Evolutionary conservation across 2,113 vertebrate genomes (phyloP), one percentile per base, ranked within the genome.

Genomic region (Mesembrinibis cayennensis): DNA sequence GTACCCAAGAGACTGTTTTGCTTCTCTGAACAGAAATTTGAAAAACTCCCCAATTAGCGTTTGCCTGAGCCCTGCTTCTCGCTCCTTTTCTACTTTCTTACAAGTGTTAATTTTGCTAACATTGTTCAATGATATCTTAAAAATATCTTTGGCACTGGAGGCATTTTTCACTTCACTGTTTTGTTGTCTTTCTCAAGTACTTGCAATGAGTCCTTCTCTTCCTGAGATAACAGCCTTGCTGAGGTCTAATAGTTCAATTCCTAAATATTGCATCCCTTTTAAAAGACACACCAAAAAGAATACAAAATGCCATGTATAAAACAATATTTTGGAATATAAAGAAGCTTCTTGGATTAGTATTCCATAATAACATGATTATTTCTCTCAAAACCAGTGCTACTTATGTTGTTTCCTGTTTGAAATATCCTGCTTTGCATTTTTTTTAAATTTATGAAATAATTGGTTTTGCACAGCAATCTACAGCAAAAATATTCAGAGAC

Each of bases 371-470:
- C 89, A 88, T 69, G 95, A 92, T 96, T 96, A 93, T 97, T 97
- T 87, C 42, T 97, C 78, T 91, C 89, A 66, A 93, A 97, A 97
- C 53, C 49, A 71, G 82, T 82, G 66, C 50, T 93, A 36, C 92
- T 96, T 94, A 74, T 63, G 93, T 94, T 88, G 79, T 95, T 92
- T 97, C 93, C 82, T 81, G 66, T 95, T 96, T 95, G 94, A 98
- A 98, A 97, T 87, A 95, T 26, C 74, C 87, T 96, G 49, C 88
- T 97, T 97, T 98, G 67, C 88, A 87, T 96, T 96, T 91, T 93
- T 95, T 80, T 95, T 10, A 59, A 79, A 89, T 95, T 84, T 95
- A 62, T 88, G 87, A 96, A 98, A 94, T 92, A 96, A 93, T 92
- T 95, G 79, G 56, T 92, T 96, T 95, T 97, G 76, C 84, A 70